Base-by-base conservation (phyloP, 2,797 vertebrate species). In the Channallabes apus region DNA sequence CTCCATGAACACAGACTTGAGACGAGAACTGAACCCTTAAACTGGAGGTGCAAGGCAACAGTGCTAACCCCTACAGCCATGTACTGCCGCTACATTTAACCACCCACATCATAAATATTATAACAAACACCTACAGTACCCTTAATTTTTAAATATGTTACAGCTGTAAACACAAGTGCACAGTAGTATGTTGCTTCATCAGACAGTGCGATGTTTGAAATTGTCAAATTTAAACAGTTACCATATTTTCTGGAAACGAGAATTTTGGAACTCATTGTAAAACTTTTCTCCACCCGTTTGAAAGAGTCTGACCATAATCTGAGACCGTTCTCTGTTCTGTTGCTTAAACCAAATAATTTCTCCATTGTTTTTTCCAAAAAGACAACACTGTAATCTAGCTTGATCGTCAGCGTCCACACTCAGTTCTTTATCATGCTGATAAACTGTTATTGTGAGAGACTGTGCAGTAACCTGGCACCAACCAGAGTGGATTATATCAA, bases 111-210 rank as follows among this genome's bases (percentile, higher is more conserved):
- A 56, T 12, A 6, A 76, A 29, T 9, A 56, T 56, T 4, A 56
- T 0, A 20, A 3, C 3, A 56, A 76, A 76, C 32, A 41, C 73
- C 27, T n/a, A n/a, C n/a, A n/a, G n/a, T 76, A 76, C 73, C 73
- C 29, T 76, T 58, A 20, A 76, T 20, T 56, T 56, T 29, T 56
- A 76, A 29, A 58, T 56, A 76, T 11, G 73, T 76, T 32, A 51
- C 73, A 29, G 29, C 51, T 56, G 0, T 15, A 22, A 76, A 20
- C 51, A 56, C 73, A 0, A 56, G 1, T 27, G n/a, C 72, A 29
- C 73, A 76, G n/a, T 58, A 76, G 73, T 76, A 76, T 51, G 56
- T 32, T 27, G 73, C 73, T 76, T 76, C 73, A 76, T 76, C 73
- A 76, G 27, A 76, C 17, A 20, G n/a, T 20, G 0, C 32, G 73